Base-by-base conservation (phyloP, 2,797 vertebrate species). In the Bryconaethiops microstoma region DNA sequence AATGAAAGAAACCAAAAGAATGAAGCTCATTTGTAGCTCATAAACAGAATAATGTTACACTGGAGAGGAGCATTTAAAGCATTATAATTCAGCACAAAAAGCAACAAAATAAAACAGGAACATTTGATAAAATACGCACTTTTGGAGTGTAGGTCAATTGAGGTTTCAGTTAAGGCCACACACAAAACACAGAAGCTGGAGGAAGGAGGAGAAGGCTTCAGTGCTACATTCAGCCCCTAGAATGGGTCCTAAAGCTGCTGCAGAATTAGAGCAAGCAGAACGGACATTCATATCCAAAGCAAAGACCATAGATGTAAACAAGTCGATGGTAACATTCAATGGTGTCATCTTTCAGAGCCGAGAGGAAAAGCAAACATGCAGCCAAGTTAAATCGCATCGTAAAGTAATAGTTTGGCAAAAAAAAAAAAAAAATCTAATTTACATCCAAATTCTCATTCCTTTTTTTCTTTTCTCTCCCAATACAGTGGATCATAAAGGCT, bases 151-250 rank as follows among this genome's bases (percentile, higher is more conserved):
- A 45, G 21, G 21, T 57, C 13, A 82, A 65, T 70, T 40, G 23
- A 59, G 50, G 45, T 21, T 80, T 70, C 23, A 67, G 19, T 29
- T 7, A 84, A 80, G 64, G n/a, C 19, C 50, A 6, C 5, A 9
- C 57, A 63, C 16, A 69, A 67, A 69, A 45, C n/a, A 50, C 21
- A 40, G 17, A 74, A 77, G 50, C 60, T 25, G 52, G 21, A 74
- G 73, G 39, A n/a, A 64, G 60, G 39, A 55, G 21, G 63, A 29
- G 10, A 39, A 71, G 71, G 73, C 57, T 81, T n/a, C 40, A 55
- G 57, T 54, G 48, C 45, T 63, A 60, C 67, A 80, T 52, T 40
- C 25, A 59, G 17, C 35, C 5, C 21, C n/a, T n/a, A 45, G 54
- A 29, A 48, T 48, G 45, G 12, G 45, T 12, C 45, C 12, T 25